Base-by-base conservation (phyloP, 2,888 invertebrate species). In the Dryobota labecula region DNA sequence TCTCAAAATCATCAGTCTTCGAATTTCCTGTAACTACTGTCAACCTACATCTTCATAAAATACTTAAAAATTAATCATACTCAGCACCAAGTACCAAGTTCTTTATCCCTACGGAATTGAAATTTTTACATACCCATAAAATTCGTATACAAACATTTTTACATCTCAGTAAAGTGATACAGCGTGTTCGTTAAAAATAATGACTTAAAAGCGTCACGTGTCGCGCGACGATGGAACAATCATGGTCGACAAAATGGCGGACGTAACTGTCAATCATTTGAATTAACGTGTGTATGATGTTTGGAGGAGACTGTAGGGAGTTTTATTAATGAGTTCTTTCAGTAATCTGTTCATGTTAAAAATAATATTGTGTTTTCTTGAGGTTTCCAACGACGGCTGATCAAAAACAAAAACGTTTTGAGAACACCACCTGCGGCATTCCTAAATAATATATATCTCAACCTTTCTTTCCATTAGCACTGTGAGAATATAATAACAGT, bases 181-280 rank as follows among this genome's bases (percentile, higher is more conserved):
- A 78, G 41, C 53, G 70, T 54, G 68, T 83, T 85, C 86, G 86
- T 86, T 86, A 86, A 81, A 85, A 86, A 86, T 86, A 86, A 85
- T 85, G 86, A 78, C 73, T 79, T 84, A 70, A 84, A 84, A 81
- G 82, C 68, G 67, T 84, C 78, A 57, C 83, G 70, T 84, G 70
- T 80, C 75, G 53, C 62, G 54, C 56, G 63, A n/a, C 49, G 61
- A 68, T 78, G 80, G 38, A 71, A 82, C 83, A 75, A 82, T 71
- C 67, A 78, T 76, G 79, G 73, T 64, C 51, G 65, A 66, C 57
- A 71, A 82, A 71, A 82, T 84, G 73, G 77, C 73, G 49, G 67
- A 53, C 47, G 24, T 70, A 51, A 70, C 65, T 72, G 64, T 78
- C 63, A 84, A 81, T 82, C 64, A 70, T 82, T 84, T 81, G 57